A percentile compares a stretch with the other conserved stretches of the same genome.
phyloP scores from a whole-genome alignment of 2,797 vertebrate genomes.

The Sebastes nivosus region DNA sequence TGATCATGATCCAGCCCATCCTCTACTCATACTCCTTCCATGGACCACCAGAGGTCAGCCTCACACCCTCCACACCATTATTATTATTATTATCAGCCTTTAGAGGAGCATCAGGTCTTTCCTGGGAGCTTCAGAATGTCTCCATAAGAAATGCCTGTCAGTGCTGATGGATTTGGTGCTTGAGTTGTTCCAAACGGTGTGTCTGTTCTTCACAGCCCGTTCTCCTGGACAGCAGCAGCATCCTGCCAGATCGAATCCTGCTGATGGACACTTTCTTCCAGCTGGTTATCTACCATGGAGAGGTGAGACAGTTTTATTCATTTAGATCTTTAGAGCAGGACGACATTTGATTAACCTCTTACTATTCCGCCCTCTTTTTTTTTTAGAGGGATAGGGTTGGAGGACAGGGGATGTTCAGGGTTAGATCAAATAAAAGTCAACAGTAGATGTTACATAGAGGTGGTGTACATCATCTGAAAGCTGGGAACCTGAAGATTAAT shows the following conservation, averaged over 20 bases:
- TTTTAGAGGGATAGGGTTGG: too few relatives aligned
- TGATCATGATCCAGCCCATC: slow-evolving; percentile 98
- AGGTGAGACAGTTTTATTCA: slow-evolving; percentile 79
- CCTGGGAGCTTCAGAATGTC: background rate
- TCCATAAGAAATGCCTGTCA: background rate
- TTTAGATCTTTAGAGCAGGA: background rate
- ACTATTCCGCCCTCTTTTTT: too few relatives aligned
- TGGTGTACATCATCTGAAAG: too few relatives aligned
- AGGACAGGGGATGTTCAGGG: too few relatives aligned
- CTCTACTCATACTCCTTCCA: slow-evolving; percentile 97
- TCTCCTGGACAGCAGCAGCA: slow-evolving; percentile 97
- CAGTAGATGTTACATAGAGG: too few relatives aligned
- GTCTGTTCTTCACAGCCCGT: slow-evolving; percentile 85
- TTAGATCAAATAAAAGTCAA: too few relatives aligned
- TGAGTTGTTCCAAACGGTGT: background rate
- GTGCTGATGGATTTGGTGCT: background rate
- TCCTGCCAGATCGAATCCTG: slow-evolving; percentile 94
- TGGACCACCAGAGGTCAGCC: slow-evolving; percentile 95
- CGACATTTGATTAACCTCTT: background rate
- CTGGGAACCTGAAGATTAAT: too few relatives aligned
- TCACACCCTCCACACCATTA: slow-evolving; percentile 19
- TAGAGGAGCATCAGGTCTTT: background rate
- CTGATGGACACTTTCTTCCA: slow-evolving; percentile 99
- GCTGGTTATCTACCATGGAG: slow-evolving; percentile 96
- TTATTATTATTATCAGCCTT: background rate